Percentiles rank a stretch among this genome's conserved stretches.
Evolutionary conservation across 1,140 invertebrate species (phyloP).

Genomic region (Neuroterus valhalla): DNA sequence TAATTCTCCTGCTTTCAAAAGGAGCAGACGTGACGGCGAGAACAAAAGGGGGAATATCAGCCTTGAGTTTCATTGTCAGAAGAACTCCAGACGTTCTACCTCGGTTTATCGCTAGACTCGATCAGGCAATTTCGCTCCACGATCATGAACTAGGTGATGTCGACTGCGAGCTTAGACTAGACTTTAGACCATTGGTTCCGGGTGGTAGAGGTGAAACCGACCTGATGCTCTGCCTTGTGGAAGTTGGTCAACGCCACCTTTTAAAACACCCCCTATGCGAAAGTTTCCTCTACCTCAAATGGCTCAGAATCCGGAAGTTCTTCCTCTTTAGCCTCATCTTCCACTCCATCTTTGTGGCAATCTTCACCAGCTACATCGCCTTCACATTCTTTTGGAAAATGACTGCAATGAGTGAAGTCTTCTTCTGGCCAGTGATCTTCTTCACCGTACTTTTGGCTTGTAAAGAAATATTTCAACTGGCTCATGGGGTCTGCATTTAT

Average conservation of each 20-base stretch:
- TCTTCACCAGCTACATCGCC: slow-evolving; percentile 83
- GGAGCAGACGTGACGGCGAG: slow-evolving; percentile 88
- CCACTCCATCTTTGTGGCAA: slow-evolving; percentile 83
- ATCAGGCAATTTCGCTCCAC: slow-evolving; percentile 84
- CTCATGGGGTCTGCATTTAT: slow-evolving; percentile 82
- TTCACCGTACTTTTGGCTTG: slow-evolving; percentile 79
- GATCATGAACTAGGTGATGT: slow-evolving; percentile 89
- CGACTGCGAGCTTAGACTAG: slow-evolving; percentile 87
- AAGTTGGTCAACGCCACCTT: slow-evolving; percentile 84
- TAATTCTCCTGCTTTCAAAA: slow-evolving; percentile 82
- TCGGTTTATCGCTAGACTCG: slow-evolving; percentile 82
- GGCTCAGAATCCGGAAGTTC: slow-evolving; percentile 88
- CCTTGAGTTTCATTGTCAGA: slow-evolving; percentile 86
- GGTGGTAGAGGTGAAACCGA: slow-evolving; percentile 82
- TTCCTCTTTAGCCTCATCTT: slow-evolving; percentile 87
- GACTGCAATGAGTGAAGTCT: slow-evolving; percentile 76
- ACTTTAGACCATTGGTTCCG: slow-evolving; percentile 83
- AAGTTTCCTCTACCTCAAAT: slow-evolving; percentile 88
- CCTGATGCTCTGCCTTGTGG: slow-evolving; percentile 83
- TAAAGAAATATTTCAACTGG: slow-evolving; percentile 85
- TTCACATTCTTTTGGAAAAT: slow-evolving; percentile 75
- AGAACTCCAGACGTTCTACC: slow-evolving; percentile 87
- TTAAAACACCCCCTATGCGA: slow-evolving; percentile 88
- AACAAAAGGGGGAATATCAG: slow-evolving; percentile 87
- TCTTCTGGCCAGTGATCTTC: slow-evolving; percentile 74